Conservation (phyloP, 2,888 invertebrate genomes). For the Agrotis ipsilon region DNA sequence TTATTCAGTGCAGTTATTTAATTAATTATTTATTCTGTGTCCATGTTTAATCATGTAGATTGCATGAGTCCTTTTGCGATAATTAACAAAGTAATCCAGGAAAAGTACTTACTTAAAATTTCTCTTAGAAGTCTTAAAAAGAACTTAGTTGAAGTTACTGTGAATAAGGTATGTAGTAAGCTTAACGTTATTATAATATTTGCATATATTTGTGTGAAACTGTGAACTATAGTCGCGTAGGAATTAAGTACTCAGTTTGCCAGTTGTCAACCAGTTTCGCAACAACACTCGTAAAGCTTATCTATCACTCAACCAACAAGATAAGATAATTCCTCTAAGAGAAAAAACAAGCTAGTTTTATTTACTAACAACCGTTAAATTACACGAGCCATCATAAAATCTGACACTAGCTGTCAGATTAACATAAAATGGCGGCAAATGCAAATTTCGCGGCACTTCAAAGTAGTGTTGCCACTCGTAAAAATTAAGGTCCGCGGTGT, state of each 20-base stretch:
- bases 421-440: constrained; percentile 56
- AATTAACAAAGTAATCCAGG: background rate
- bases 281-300: constrained; percentile 39
- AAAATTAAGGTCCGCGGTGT: constrained; percentile 65
- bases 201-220: background rate
- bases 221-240: background rate
- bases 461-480: constrained; percentile 65
- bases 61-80: too few species aligned
- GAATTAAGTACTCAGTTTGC: constrained; percentile 1
- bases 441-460: constrained; percentile 64
- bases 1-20: constrained; percentile 7
- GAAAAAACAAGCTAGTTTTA: constrained; percentile 25
- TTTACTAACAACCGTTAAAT: constrained; percentile 38
- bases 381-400: constrained; percentile 21
- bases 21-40: background rate
- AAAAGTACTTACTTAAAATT: background rate
- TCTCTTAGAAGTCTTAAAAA: background rate
- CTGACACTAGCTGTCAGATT: constrained; percentile 50
- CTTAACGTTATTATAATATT: background rate
- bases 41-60: background rate
- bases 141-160: background rate
- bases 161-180: background rate
- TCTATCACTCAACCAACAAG: constrained; percentile 34
- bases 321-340: constrained; percentile 36
- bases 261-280: constrained; percentile 34